A percentile compares a stretch with the other conserved stretches of the same genome.
These are phyloP conservation scores for Panopea generosa DNA, from an alignment of 2,888 invertebrate genomes.

Conservation along the genomic window DNA sequence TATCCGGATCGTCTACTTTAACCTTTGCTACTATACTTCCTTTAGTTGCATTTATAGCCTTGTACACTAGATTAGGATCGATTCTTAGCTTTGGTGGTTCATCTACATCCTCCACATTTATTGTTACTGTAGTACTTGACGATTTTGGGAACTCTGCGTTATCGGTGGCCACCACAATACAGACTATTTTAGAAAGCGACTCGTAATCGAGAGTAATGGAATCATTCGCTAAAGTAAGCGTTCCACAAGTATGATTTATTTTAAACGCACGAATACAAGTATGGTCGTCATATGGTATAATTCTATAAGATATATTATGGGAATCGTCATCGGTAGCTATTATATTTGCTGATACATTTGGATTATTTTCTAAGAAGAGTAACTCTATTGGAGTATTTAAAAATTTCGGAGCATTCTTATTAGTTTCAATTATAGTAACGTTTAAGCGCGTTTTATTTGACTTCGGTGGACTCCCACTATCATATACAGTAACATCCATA, in stretches of 20 bases:
- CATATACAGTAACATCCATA: slow-evolving; percentile 3
- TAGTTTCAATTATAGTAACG: slow-evolving; percentile 12
- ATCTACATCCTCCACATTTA: slow-evolving; percentile 11
- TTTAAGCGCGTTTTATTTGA: neutral
- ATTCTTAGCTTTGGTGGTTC: slow-evolving; percentile 5
- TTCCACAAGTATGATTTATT: slow-evolving; percentile 4
- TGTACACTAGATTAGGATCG: neutral
- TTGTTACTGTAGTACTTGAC: neutral
- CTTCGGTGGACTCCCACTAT: slow-evolving; percentile 12
- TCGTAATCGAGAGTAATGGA: slow-evolving; percentile 17
- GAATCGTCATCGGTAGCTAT: slow-evolving; percentile 17
- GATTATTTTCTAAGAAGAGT: slow-evolving; percentile 4
- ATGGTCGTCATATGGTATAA: neutral
- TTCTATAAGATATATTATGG: slow-evolving; percentile 7
- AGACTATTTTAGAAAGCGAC: neutral
- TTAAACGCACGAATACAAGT: neutral
- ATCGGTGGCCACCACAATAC: slow-evolving; percentile 11
- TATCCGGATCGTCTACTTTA: slow-evolving; percentile 9
- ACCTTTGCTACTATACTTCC: slow-evolving; percentile 3
- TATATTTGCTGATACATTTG: neutral
- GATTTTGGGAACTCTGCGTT: slow-evolving; percentile 10
- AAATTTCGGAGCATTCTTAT: slow-evolving; percentile 1
- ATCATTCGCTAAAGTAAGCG: neutral
- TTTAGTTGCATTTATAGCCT: slow-evolving; percentile 13
- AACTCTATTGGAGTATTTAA: neutral